phyloP scores from a whole-genome alignment of 2,888 invertebrate genomes.

The Latheticus oryzae region DNA sequence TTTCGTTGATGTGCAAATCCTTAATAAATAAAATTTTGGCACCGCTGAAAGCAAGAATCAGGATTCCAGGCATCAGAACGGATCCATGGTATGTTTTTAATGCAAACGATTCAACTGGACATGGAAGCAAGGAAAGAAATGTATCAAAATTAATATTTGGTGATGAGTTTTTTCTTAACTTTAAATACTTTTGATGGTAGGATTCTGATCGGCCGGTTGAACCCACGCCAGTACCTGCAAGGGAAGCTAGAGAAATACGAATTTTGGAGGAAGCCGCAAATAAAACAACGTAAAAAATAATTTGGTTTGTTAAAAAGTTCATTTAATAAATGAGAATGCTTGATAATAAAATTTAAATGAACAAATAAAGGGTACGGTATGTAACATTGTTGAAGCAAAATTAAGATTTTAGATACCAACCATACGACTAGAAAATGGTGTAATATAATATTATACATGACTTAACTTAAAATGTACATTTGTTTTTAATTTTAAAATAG shows the following conservation, averaged over 20 bases:
- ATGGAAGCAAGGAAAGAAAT: slow-evolving; percentile 34
- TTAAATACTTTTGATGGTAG: slow-evolving; percentile 31
- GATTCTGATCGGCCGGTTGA: slow-evolving; percentile 5
- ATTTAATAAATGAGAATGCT: slow-evolving; percentile 21
- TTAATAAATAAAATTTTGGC: slow-evolving; percentile 78
- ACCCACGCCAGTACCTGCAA: slow-evolving; percentile 1
- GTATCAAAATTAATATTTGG: slow-evolving; percentile 9
- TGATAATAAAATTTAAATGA: slow-evolving; percentile 33
- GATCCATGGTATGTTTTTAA: slow-evolving; percentile 71
- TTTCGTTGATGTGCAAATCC: slow-evolving; percentile 74
- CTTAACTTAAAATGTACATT: background rate
- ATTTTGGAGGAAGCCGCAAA: background rate
- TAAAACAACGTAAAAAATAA: slow-evolving; percentile 6
- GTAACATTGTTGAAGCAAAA: slow-evolving; percentile 23
- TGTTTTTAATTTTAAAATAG: no score
- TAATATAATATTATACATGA: slow-evolving; percentile 7
- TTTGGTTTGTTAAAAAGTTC: slow-evolving; percentile 8
- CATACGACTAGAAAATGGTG: slow-evolving; percentile 28
- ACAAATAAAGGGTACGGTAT: slow-evolving; percentile 14
- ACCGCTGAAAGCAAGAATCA: slow-evolving; percentile 75
- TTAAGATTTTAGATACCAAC: background rate
- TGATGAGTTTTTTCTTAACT: slow-evolving; percentile 21
- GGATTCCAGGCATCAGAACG: slow-evolving; percentile 74
- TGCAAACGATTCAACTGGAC: slow-evolving; percentile 7
- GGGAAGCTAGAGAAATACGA: slow-evolving; percentile 17